Conservation (phyloP, 1,140 invertebrate species). For the Atopsyche davidsoni region DNA sequence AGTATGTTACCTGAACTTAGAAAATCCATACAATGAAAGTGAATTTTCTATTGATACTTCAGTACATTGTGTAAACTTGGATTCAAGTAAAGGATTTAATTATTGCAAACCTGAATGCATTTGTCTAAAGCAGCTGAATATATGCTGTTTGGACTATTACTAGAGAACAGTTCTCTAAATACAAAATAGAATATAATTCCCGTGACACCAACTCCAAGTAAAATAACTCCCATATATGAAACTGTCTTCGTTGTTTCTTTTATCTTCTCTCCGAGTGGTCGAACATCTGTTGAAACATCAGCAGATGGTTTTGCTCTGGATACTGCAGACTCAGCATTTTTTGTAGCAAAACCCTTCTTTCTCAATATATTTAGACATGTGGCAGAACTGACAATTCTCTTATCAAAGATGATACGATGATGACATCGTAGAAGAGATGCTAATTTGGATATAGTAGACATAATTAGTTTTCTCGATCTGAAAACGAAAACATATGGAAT, state of each 20-base stretch:
- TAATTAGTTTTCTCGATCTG: constrained; percentile 21
- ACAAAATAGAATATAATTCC: constrained; percentile 75
- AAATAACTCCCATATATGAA: constrained; percentile 74
- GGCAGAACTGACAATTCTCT: background rate
- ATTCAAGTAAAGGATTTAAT: no score
- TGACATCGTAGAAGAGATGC: constrained; percentile 25
- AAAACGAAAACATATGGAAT: no score
- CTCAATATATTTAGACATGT: background rate
- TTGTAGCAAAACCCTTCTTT: constrained; percentile 33
- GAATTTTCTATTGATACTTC: no score
- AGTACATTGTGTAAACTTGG: no score
- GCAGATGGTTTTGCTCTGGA: constrained; percentile 36
- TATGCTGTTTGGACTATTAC: constrained; percentile 76
- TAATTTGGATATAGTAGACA: constrained; percentile 42
- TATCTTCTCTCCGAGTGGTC: constrained; percentile 64
- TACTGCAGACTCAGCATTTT: constrained; percentile 35
- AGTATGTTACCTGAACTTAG: no score
- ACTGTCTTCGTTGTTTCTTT: constrained; percentile 83
- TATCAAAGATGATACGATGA: constrained; percentile 3
- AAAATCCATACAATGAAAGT: no score
- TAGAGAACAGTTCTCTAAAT: constrained; percentile 80
- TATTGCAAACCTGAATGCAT: constrained; percentile 58
- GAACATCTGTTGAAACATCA: constrained; percentile 54
- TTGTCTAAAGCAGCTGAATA: constrained; percentile 72
- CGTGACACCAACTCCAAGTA: constrained; percentile 70